A percentile compares a stretch with the other conserved stretches of the same genome.
Conservation (phyloP, 2,113 vertebrate species). For the Phalacrocorax carbo region DNA sequence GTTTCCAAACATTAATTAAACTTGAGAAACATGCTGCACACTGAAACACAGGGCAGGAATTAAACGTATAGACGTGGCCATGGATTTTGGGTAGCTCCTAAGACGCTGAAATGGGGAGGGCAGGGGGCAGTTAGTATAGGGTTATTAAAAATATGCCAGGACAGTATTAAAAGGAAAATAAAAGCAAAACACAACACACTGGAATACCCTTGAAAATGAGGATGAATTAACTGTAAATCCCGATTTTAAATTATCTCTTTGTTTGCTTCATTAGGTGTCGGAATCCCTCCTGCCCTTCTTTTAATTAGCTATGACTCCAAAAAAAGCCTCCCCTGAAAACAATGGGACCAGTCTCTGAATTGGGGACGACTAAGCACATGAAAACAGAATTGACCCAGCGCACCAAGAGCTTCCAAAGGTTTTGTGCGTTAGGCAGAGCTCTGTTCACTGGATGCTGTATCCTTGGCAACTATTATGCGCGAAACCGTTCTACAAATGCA, state of each 20-base stretch:
- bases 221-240: not conserved
- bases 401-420: slow-evolving; percentile 49
- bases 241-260: not conserved
- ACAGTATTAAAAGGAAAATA: not conserved
- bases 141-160: not conserved
- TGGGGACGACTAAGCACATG: slow-evolving; percentile 19
- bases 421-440: slow-evolving; percentile 55
- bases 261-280: not conserved
- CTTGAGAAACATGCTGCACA: accelerated
- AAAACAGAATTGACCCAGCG: slow-evolving; percentile 55
- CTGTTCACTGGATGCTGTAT: slow-evolving; percentile 59
- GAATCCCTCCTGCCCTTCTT: not conserved
- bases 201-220: not conserved
- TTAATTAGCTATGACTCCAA: slow-evolving; percentile 46
- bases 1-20: not conserved
- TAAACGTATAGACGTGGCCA: not conserved
- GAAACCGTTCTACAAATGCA: slow-evolving; percentile 46
- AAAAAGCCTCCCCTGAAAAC: slow-evolving; percentile 37
- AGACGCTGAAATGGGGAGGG: not conserved
- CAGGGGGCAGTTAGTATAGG: not conserved
- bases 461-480: slow-evolving; percentile 62
- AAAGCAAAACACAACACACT: not conserved
- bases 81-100: not conserved
- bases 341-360: slow-evolving; percentile 53
- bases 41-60: not conserved